Base-by-base conservation (phyloP, 2,113 vertebrate genomes). In the Cololabis saira region DNA sequence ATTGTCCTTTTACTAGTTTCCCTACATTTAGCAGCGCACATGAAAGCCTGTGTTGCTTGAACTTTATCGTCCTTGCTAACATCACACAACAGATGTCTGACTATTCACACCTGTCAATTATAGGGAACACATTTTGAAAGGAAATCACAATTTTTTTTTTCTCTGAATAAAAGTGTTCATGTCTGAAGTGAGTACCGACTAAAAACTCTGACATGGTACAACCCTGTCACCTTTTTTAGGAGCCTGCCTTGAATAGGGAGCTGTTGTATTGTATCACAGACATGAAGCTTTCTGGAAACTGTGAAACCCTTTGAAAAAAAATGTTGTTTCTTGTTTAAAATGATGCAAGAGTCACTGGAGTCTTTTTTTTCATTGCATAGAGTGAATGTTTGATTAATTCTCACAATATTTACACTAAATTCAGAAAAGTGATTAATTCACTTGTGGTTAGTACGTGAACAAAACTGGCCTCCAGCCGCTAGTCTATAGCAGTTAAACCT, bases 371-470 rank as follows among this genome's bases (percentile, higher is more conserved):
- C 33, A 69, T 58, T 33, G 48, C 56, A 66, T 48, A 1, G 40
- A 52, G 58, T 50, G 12, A 51, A 0, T 21, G 40, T 73, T 78
- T 59, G 11, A 52, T 67, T 63, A 49, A 68, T 69, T 54, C 72
- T 68, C 41, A 61, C 22, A 57, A 60, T 44, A 63, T 71, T 68
- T 67, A 27, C 16, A 56, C 62, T 78, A 78, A 62, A 56, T 72
- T 72, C 63, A 53, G 61, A 79, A 54, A 61, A 37, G 17, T 57
- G 27, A 67, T 10, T 12, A 67, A 62, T 66, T 68, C 49, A 17
- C 37, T 47, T 71, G 15, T 62, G 65, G 63, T 47, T 53, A 15
- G 10, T 60, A 27, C 22, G 60, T 66, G 18, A 76, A 64, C 40
- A 19, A 67, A 37, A 6, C 40, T 33, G 45, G 48, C 65, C 61